phyloP scores from a whole-genome alignment of 2,797 vertebrate genomes.

The Hydrophis major region DNA sequence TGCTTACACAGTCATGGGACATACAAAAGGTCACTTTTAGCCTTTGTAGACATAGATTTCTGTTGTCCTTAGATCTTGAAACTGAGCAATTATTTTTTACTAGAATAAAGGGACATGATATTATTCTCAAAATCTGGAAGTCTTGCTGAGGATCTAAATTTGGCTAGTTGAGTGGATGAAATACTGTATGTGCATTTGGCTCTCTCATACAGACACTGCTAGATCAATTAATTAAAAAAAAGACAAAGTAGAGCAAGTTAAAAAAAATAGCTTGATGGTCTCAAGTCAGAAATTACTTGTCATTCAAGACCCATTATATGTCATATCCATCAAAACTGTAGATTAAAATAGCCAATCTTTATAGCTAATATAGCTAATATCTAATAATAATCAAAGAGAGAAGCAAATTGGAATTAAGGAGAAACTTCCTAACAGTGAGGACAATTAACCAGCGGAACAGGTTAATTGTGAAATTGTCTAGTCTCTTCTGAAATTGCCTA shows the following conservation, averaged over 20 bases:
- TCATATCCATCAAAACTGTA: neutral
- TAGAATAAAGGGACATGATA: neutral
- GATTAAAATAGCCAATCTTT: neutral
- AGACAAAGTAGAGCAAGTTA: neutral
- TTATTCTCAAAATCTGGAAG: neutral
- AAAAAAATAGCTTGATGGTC: neutral
- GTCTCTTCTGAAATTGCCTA: too few species aligned
- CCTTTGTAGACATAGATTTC: neutral
- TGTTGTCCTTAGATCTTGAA: neutral
- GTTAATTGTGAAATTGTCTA: too few species aligned
- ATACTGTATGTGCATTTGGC: neutral
- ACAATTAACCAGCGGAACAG: too few species aligned
- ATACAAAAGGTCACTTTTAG: neutral
- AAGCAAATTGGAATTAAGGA: too few species aligned
- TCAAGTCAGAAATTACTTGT: constrained; percentile 11
- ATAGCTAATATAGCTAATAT: too few species aligned
- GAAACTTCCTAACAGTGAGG: too few species aligned
- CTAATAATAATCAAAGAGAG: too few species aligned
- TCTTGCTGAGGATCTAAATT: neutral
- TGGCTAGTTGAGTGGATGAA: neutral
- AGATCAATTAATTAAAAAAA: neutral
- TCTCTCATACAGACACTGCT: neutral
- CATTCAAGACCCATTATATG: constrained; percentile 13
- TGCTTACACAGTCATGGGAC: neutral
- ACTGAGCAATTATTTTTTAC: neutral